These are phyloP conservation scores for Dinoponera quadriceps DNA, from an alignment of 1,140 invertebrate species.

Conservation along the genomic window DNA sequence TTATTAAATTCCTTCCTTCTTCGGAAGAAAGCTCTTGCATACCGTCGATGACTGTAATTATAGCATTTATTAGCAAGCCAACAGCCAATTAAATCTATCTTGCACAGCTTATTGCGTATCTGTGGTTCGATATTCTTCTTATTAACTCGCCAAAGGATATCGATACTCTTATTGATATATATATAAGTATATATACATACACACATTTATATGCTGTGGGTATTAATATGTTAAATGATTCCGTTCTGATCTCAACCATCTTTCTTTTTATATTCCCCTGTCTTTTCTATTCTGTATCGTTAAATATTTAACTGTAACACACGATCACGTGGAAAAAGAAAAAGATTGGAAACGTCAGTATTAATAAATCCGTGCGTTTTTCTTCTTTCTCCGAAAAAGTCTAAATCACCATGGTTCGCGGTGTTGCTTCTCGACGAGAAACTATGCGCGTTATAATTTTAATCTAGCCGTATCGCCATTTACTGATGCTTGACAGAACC, in stretches of 20 bases:
- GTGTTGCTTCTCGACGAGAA: neutral
- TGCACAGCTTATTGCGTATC: constrained; percentile 46
- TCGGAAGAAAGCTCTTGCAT: constrained; percentile 6
- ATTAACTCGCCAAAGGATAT: constrained; percentile 46
- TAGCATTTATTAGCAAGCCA: constrained; percentile 74
- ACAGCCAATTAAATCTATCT: constrained; percentile 72
- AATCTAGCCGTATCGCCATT: neutral
- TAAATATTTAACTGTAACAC: constrained; percentile 42
- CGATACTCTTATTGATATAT: constrained; percentile 30
- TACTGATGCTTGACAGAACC: constrained; percentile 15
- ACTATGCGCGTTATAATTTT: neutral
- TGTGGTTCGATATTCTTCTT: constrained; percentile 56
- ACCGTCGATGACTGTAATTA: constrained; percentile 24
- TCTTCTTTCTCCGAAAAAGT: no score
- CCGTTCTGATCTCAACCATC: constrained; percentile 48
- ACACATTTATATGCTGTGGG: constrained; percentile 44
- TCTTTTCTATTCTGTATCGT: constrained; percentile 28
- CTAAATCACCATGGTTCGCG: neutral
- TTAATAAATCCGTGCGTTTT: neutral
- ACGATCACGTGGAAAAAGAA: neutral
- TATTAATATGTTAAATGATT: constrained; percentile 46
- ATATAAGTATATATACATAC: no score
- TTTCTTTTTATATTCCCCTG: constrained; percentile 55
- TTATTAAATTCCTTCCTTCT: constrained; percentile 17
- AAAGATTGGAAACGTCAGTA: neutral